A percentile compares a stretch with the other conserved stretches of the same genome.
These are phyloP conservation scores for Cataglyphis hispanica DNA, from an alignment of 1,140 invertebrate species.

Conservation along the genomic window DNA sequence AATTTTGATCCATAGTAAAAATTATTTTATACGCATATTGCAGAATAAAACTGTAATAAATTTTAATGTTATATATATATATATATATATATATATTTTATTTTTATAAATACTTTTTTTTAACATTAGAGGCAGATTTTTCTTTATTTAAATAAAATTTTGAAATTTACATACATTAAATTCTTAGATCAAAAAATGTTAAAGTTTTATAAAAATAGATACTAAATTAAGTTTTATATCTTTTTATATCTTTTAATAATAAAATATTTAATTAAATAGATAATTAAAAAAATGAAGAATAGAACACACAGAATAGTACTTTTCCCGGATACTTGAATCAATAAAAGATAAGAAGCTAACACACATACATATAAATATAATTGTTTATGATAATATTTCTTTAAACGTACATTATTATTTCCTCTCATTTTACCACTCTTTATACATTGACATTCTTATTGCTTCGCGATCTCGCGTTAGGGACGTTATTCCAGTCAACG, in stretches of 20 bases:
- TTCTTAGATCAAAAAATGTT: neutral
- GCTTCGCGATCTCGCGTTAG: neutral
- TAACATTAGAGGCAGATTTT: neutral
- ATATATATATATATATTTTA: no score
- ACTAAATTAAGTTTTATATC: no score
- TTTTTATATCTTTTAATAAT: conserved; percentile 11
- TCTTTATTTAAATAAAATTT: neutral
- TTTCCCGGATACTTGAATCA: neutral
- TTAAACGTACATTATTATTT: neutral
- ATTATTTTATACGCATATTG: no score
- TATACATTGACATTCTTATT: conserved; percentile 19
- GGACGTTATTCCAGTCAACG: neutral
- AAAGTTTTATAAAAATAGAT: no score
- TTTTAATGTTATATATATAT: no score
- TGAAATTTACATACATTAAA: neutral
- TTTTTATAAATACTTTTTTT: no score
- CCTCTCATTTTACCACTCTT: neutral
- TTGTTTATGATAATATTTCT: neutral
- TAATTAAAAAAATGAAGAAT: no score
- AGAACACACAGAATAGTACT: neutral
- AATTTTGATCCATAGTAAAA: no score
- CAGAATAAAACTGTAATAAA: no score
- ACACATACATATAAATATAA: no score
- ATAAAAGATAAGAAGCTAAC: neutral
- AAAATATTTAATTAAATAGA: neutral